Conservation (phyloP, 2,888 invertebrate genomes). For the Cryptosula pallasiana region DNA sequence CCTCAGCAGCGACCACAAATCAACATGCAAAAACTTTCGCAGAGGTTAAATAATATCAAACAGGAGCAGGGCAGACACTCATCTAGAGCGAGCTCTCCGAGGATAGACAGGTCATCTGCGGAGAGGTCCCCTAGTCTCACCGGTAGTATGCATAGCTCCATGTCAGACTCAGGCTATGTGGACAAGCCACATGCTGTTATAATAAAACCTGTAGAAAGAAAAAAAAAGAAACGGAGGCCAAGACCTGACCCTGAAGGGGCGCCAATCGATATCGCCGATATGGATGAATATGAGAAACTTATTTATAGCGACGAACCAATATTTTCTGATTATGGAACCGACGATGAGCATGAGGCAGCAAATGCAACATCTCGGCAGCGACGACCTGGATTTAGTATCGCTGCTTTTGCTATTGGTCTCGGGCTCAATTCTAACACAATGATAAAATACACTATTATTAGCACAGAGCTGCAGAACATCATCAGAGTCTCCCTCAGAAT, state of each 20-base stretch:
- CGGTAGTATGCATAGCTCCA: background rate
- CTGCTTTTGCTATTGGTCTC: slow-evolving; percentile 60
- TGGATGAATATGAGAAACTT: slow-evolving; percentile 41
- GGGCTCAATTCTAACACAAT: slow-evolving; percentile 79
- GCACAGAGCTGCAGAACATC: slow-evolving; percentile 94
- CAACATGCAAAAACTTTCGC: slow-evolving; percentile 6
- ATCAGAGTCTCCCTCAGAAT: slow-evolving; percentile 91
- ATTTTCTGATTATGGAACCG: slow-evolving; percentile 43
- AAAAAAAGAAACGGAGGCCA: background rate
- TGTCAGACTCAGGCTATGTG: background rate
- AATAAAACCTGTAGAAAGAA: slow-evolving; percentile 20
- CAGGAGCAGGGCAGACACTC: background rate
- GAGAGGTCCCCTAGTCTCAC: background rate
- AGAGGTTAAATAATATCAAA: slow-evolving; percentile 16
- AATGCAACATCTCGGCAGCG: background rate
- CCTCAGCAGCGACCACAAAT: background rate
- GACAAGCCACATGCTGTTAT: slow-evolving; percentile 3
- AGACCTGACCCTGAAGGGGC: slow-evolving; percentile 48
- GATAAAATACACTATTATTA: slow-evolving; percentile 95
- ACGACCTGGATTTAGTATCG: slow-evolving; percentile 15
- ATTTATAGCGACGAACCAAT: slow-evolving; percentile 43
- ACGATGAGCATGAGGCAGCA: slow-evolving; percentile 27
- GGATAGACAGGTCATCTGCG: slow-evolving; percentile 23
- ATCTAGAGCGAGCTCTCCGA: slow-evolving; percentile 18
- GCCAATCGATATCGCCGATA: slow-evolving; percentile 25